Evolutionary conservation across 2,797 vertebrate genomes (phyloP), one percentile per base, ranked within the genome.

Genomic region (Nasua narica): DNA sequence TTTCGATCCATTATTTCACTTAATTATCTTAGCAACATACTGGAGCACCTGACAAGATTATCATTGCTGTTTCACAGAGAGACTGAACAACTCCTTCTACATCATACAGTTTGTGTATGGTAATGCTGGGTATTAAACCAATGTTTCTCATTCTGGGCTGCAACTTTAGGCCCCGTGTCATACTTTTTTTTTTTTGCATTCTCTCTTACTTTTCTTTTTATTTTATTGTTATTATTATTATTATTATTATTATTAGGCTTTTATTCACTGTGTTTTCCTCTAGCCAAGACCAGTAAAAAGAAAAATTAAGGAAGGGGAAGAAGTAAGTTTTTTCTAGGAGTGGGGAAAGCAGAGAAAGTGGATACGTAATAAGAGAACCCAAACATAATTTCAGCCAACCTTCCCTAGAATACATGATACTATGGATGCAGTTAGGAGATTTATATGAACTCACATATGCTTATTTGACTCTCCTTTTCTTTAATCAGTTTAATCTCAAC

Each of bases 1-100:
- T 79, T 82, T 93, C 84, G n/a, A 83, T 18, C 43, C n/a, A 90
- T 52, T 82, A 56, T 70, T 69, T 94, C 85, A 72, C 40, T 87
- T 70, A 82, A 77, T 89, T 92, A 58, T 37, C 67, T 62, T 23
- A 32, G 82, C 72, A 62, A 87, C 62, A 40, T 48, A 69, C 8
- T 35, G 67, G 29, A n/a, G 21, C 18, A 18, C 18, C 46, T 81
- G 19, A 79, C 67, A n/a, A 25, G 69, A 54, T n/a, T 60, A 52
- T 18, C 21, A 54, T 48, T 48, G 56, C 29, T 58, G 18, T 46
- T 84, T 83, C 58, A 65, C 60, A 85, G 69, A 90, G 90, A 67
- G 23, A 37, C 14, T 58, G 54, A 85, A 27, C n/a, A 35, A 69
- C 16, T 77, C 54, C 35, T 16, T n/a, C 27, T 50, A 8, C 11